phyloP scores from a whole-genome alignment of 2,113 vertebrate species.

The Paramisgurnus dabryanus region DNA sequence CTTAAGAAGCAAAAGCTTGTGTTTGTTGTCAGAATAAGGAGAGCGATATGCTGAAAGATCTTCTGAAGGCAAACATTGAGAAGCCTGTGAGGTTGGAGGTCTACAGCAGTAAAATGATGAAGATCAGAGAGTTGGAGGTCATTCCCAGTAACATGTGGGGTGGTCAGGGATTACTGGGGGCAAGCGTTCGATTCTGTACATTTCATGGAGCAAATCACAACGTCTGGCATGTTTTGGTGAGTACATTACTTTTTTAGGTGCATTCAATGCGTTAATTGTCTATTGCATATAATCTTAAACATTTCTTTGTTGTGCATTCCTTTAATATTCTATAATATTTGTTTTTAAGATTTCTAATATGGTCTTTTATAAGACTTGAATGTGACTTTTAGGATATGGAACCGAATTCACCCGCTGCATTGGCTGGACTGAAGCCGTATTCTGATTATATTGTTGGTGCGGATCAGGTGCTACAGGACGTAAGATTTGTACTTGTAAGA shows the following conservation, averaged over 20 bases:
- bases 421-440: constrained; percentile 83
- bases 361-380: neutral
- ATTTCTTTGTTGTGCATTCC: too few relatives aligned
- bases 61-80: constrained; percentile 90
- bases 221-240: constrained; percentile 94
- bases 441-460: constrained; percentile 90
- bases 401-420: constrained; percentile 82
- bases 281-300: too few relatives aligned
- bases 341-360: too few relatives aligned
- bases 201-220: constrained; percentile 92
- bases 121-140: constrained; percentile 87
- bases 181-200: constrained; percentile 94
- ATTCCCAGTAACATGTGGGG: constrained; percentile 95
- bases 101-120: constrained; percentile 86
- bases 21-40: constrained; percentile 82
- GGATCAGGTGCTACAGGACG: constrained; percentile 94
- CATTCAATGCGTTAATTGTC: too few relatives aligned
- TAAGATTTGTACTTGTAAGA: constrained; percentile 58
- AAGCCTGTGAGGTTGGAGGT: constrained; percentile 89
- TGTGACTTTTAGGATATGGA: constrained; percentile 81
- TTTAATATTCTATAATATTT: too few relatives aligned
- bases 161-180: constrained; percentile 92
- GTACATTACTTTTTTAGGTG: constrained; percentile 35
- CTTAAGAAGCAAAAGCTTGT: neutral
- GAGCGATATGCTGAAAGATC: constrained; percentile 86